Evolutionary conservation across 2,888 invertebrate genomes (phyloP), one percentile per base, ranked within the genome.

Genomic region (Stomorhina lunata): DNA sequence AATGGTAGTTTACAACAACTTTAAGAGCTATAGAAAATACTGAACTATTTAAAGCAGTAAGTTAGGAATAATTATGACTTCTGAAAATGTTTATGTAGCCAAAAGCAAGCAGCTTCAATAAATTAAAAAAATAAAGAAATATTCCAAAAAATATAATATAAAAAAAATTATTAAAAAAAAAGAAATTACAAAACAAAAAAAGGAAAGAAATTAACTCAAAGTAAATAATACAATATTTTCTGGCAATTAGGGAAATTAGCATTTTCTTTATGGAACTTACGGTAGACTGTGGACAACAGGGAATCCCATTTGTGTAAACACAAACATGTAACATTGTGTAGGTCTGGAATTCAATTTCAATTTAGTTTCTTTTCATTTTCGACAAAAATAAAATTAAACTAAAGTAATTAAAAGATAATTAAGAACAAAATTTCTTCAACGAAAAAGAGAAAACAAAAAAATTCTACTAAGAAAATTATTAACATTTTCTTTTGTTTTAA

Each of bases 251-350:
- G 15, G 22, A 40, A 50, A 63, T n/a, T n/a, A 66, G 45, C 71
- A 40, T 79, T n/a, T n/a, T 65, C 61, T 48, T 59, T 43, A 17
- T 37, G 34, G 77, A 87, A 94, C 94, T 95, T 94, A 95, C 95
- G 45, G 79, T 75, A 88, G 94, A 92, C 88, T 95, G 95, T 85
- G 95, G 95, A 93, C 96, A 96, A 94, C 96, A 96, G 86, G 95
- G 95, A 88, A 94, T 94, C 92, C 95, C 95, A 94, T 95, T 96
- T 93, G 95, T 94, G 89, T 94, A 92, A 90, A 96, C 95, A 92
- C 96, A 97, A 91, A 96, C 96, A 92, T 97, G 96, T 86, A 97
- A 94, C 91, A 96, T 95, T 89, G 96, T 96, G 93, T 97, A 97
- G 85, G 95, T 96, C 97, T 97, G 96, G 92, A 93, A 93, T 84